Conservation (phyloP, 30 jellyfish, hydroid and myxozoan genomes). For the Pelagia noctiluca region DNA sequence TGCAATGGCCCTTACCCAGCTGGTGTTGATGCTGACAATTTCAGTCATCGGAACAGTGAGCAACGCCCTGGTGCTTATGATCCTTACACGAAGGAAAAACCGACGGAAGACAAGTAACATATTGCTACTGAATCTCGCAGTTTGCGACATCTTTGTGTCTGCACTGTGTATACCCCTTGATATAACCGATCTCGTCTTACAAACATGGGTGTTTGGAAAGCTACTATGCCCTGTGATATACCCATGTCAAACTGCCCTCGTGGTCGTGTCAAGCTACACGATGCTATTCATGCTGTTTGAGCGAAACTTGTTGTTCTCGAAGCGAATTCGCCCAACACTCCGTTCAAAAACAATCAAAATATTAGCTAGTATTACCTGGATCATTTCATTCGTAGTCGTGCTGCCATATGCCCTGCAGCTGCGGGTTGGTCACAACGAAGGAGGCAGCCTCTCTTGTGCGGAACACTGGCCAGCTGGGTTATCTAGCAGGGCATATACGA, state of each 20-base stretch:
- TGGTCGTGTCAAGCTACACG: constrained; percentile 77
- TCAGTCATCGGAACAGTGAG: constrained; percentile 62
- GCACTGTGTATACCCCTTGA: constrained; percentile 68
- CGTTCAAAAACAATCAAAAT: constrained; percentile 40
- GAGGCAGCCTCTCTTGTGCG: not conserved
- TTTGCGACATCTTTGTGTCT: constrained; percentile 66
- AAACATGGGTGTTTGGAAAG: constrained; percentile 48
- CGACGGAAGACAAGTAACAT: constrained; percentile 76
- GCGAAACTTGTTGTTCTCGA: constrained; percentile 70
- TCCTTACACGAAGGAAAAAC: constrained; percentile 42
- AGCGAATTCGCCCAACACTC: constrained; percentile 29
- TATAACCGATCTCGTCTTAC: constrained; percentile 11
- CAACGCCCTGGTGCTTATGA: constrained; percentile 46
- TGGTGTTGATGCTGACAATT: constrained; percentile 23
- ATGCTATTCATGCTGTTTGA: constrained; percentile 72
- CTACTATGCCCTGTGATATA: constrained; percentile 62
- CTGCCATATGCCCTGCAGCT: constrained; percentile 67
- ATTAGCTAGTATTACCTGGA: constrained; percentile 55
- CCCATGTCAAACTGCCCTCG: constrained; percentile 77
- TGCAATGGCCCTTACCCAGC: constrained; percentile 20
- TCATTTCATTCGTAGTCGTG: constrained; percentile 49
- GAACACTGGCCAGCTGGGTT: constrained; percentile 41
- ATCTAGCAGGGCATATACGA: constrained; percentile 47
- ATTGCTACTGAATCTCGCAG: constrained; percentile 68
- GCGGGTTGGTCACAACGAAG: constrained; percentile 11